These are phyloP conservation scores for Phalacrocorax pelagicus DNA, from an alignment of 2,113 vertebrate species.

Conservation along the genomic window DNA sequence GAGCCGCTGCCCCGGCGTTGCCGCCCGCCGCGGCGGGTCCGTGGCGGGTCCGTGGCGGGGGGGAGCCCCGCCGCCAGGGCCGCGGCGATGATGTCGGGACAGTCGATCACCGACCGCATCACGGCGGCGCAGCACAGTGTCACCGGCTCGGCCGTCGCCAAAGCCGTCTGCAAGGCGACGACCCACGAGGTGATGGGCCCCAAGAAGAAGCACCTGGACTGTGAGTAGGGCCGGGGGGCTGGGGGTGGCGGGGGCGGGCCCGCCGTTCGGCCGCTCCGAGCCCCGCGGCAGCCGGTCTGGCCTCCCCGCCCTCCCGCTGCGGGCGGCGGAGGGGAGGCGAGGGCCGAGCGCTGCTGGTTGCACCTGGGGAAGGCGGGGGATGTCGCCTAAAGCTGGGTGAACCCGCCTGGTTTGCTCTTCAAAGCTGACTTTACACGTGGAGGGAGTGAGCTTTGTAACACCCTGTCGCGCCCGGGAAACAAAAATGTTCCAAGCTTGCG, in stretches of 20 bases:
- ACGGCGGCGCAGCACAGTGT: conserved; percentile 95
- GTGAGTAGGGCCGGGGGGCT: conserved; percentile 77
- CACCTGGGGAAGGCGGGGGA: not conserved
- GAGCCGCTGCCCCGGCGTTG: no score
- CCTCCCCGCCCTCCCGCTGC: not conserved
- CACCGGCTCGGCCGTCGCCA: conserved; percentile 94
- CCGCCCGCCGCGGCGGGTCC: no score
- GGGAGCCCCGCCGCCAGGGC: no score
- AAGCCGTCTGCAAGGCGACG: conserved; percentile 96
- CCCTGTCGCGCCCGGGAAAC: not conserved
- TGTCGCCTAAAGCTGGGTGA: not conserved
- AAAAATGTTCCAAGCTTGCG: not conserved
- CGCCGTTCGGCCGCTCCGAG: not conserved
- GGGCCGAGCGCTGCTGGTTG: not conserved
- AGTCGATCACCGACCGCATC: conserved; percentile 93
- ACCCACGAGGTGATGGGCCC: conserved; percentile 98
- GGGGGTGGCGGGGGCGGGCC: not conserved
- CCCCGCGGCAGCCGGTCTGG: not conserved
- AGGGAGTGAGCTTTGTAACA: not conserved
- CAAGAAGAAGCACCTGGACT: conserved; percentile 99
- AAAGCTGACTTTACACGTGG: not conserved
- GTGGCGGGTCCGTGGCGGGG: no score
- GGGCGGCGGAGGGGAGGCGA: not conserved
- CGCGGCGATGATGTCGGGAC: conserved; percentile 73
- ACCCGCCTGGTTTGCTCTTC: not conserved